Evolutionary conservation across 2,113 vertebrate genomes (phyloP).

Genomic region (Rhabdornis inornatus): DNA sequence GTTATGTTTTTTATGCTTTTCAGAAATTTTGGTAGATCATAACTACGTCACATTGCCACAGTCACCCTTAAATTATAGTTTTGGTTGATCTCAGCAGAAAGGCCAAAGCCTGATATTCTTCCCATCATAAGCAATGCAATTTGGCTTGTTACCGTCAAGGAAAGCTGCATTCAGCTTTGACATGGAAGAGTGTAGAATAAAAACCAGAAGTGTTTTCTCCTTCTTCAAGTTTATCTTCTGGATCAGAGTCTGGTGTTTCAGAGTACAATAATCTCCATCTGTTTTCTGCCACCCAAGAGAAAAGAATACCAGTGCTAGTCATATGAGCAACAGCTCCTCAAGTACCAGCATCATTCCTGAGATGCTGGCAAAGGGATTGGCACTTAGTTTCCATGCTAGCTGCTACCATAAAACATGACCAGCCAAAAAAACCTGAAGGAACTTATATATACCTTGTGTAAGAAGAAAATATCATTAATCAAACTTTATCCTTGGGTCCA

Average conservation of each 20-base stretch:
- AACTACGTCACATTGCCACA: not conserved
- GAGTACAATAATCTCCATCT: not conserved
- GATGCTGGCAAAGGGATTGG: not conserved
- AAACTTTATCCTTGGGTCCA: not conserved
- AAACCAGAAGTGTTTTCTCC: not conserved
- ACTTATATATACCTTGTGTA: not conserved
- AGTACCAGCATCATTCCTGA: not conserved
- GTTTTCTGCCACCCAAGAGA: not conserved
- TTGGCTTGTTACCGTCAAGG: not conserved
- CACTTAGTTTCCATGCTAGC: not conserved
- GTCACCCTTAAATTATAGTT: not conserved
- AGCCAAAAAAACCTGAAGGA: not conserved
- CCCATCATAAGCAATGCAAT: not conserved
- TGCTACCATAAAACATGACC: not conserved
- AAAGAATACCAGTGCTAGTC: not conserved
- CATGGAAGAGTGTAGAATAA: not conserved
- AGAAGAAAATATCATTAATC: not conserved
- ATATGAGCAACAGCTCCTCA: not conserved
- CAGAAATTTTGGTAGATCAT: not conserved
- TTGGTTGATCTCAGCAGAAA: not conserved
- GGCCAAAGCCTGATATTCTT: not conserved
- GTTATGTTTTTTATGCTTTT: not conserved
- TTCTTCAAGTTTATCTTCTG: not conserved
- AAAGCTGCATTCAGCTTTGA: not conserved
- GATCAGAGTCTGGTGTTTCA: not conserved